These are phyloP conservation scores for Enteromius afrohamiltoni DNA, from an alignment of 2,797 vertebrate species.

Conservation along the genomic window DNA sequence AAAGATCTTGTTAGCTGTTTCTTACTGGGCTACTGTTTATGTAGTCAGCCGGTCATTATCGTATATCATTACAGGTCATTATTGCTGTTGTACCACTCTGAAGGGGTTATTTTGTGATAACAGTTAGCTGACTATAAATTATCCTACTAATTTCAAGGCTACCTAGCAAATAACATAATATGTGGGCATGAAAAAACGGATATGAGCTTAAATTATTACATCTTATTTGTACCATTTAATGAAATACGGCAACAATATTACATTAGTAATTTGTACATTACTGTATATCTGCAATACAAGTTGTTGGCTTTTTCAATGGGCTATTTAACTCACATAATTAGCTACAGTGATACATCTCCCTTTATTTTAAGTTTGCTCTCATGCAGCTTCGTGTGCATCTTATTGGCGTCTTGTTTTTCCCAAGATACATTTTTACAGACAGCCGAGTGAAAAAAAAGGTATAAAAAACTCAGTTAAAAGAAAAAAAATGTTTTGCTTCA, in stretches of 20 bases:
- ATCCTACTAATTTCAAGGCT: neutral
- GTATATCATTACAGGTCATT: neutral
- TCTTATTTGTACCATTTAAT: neutral
- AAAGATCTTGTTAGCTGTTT: neutral
- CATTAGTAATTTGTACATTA: neutral
- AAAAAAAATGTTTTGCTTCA: neutral
- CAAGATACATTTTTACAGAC: neutral
- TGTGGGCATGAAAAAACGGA: neutral
- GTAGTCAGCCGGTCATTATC: neutral
- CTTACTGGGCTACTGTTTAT: neutral
- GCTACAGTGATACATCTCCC: no score
- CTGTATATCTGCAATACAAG: neutral
- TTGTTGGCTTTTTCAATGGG: neutral
- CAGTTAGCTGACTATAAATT: neutral
- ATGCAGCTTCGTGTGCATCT: neutral
- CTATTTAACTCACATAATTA: slow-evolving; percentile 13
- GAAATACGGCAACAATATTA: neutral
- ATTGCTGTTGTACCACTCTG: neutral
- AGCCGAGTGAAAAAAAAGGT: neutral
- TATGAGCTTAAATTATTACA: neutral
- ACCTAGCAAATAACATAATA: neutral
- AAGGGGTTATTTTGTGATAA: neutral
- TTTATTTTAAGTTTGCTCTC: neutral
- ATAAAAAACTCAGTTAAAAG: neutral
- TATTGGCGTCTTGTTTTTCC: neutral